A percentile compares a stretch with the other conserved stretches of the same genome.
Conservation (phyloP, 2,888 invertebrate genomes). For the Portevinia maculata region DNA sequence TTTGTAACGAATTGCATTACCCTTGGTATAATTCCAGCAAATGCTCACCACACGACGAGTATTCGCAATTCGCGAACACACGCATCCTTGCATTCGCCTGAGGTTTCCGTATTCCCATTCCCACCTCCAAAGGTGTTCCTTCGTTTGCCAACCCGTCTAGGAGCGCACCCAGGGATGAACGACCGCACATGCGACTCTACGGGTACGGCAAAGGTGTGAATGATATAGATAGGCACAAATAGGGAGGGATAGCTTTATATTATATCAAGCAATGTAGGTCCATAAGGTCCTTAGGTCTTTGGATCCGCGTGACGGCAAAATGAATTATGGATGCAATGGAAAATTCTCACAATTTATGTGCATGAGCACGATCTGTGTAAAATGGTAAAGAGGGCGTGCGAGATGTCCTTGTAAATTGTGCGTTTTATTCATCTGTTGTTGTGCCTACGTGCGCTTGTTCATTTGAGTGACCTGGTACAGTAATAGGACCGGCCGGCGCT, state of each 20-base stretch:
- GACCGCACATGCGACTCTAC: constrained; percentile 14
- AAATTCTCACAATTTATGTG: constrained; percentile 65
- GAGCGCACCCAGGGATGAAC: constrained; percentile 6
- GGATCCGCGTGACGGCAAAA: constrained; percentile 18
- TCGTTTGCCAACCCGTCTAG: constrained; percentile 8
- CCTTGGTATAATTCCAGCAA: constrained; percentile 43
- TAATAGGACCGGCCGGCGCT: constrained; percentile 9
- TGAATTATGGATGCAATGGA: constrained; percentile 54
- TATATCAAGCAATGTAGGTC: constrained; percentile 20
- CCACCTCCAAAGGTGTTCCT: constrained; percentile 38
- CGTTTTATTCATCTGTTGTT: constrained; percentile 21
- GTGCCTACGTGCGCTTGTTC: constrained; percentile 11
- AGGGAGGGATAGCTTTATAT: constrained; percentile 10
- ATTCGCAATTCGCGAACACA: constrained; percentile 15
- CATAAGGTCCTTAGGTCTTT: constrained; percentile 1
- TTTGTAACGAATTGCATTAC: constrained; percentile 61
- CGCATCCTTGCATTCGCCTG: background rate
- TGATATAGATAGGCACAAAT: constrained; percentile 12
- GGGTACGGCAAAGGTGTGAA: constrained; percentile 51
- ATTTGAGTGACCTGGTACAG: constrained; percentile 26
- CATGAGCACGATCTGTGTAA: constrained; percentile 11
- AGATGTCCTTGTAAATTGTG: constrained; percentile 59
- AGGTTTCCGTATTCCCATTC: constrained; percentile 22
- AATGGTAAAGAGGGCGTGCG: constrained; percentile 49
- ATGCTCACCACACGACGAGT: constrained; percentile 29